Percentiles rank a stretch among this genome's conserved stretches.
phyloP scores from a whole-genome alignment of 2,113 vertebrate genomes.

The Trogon surrucura region DNA sequence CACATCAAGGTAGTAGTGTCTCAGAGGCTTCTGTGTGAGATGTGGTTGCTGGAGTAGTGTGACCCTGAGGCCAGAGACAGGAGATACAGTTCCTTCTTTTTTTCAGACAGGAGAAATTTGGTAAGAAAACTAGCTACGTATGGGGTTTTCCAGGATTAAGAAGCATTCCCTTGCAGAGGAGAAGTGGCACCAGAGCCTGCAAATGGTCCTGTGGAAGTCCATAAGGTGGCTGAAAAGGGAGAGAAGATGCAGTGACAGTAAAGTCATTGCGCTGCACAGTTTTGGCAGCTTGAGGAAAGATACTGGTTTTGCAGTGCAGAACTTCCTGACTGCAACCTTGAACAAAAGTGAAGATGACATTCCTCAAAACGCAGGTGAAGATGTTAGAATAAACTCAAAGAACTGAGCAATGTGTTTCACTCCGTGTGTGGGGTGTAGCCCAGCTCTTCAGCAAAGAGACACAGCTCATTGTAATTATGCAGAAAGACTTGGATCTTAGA shows the following conservation, averaged over 20 bases:
- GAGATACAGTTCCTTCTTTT: neutral
- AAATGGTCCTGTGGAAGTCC: neutral
- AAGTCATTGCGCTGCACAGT: neutral
- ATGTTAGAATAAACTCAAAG: neutral
- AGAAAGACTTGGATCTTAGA: neutral
- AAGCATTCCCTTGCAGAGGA: neutral
- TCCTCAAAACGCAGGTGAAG: neutral
- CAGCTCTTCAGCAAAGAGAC: neutral
- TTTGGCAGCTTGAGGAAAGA: neutral
- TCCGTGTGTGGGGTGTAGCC: neutral
- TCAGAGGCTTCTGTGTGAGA: neutral
- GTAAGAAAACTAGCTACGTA: neutral
- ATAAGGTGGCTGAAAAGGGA: rapidly evolving
- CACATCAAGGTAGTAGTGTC: neutral
- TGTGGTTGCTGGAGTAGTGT: neutral
- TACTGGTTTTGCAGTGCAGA: neutral
- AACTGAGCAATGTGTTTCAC: rapidly evolving
- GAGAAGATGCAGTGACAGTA: neutral
- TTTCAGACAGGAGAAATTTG: neutral
- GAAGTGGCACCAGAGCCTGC: neutral
- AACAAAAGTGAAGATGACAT: neutral
- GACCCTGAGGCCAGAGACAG: neutral
- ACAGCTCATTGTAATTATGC: rapidly evolving
- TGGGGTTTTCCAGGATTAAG: neutral
- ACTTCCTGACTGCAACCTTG: neutral